Percentiles rank a stretch among this genome's conserved stretches.
phyloP scores from a whole-genome alignment of 2,888 invertebrate genomes.

The Melinopterus prodromus region DNA sequence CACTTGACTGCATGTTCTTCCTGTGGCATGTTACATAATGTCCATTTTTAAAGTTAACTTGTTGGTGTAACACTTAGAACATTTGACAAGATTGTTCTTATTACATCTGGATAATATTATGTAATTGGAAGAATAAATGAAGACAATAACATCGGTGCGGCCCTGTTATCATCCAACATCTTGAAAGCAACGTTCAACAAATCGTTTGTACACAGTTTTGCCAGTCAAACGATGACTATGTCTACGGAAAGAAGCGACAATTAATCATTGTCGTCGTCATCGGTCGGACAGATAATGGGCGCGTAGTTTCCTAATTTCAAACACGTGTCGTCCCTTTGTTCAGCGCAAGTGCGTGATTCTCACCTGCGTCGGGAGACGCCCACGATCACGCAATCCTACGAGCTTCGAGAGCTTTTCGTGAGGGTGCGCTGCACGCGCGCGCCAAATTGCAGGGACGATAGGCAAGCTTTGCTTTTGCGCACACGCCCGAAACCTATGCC shows the following conservation, averaged over 20 bases:
- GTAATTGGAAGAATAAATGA: too few species aligned
- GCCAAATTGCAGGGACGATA: background rate
- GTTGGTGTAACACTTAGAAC: background rate
- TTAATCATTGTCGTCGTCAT: constrained; percentile 20
- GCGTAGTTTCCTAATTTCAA: constrained; percentile 40
- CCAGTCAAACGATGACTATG: constrained; percentile 11
- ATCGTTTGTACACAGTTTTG: background rate
- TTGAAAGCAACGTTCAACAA: too few species aligned
- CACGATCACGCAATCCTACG: constrained; percentile 12
- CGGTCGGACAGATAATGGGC: constrained; percentile 21
- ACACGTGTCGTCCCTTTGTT: constrained; percentile 45
- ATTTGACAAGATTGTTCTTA: too few species aligned
- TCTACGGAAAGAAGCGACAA: background rate
- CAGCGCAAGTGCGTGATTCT: constrained; percentile 44
- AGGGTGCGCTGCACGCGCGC: constrained; percentile 10
- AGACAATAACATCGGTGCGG: too few species aligned
- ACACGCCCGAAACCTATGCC: background rate
- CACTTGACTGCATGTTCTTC: background rate
- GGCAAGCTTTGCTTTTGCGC: background rate
- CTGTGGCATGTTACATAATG: background rate
- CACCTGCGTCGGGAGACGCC: constrained; percentile 41
- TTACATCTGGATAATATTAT: too few species aligned
- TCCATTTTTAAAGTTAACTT: background rate
- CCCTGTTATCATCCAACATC: too few species aligned
- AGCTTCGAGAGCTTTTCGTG: background rate